Evolutionary conservation across 2,113 vertebrate genomes (phyloP).

Genomic region (Cebus imitator): DNA sequence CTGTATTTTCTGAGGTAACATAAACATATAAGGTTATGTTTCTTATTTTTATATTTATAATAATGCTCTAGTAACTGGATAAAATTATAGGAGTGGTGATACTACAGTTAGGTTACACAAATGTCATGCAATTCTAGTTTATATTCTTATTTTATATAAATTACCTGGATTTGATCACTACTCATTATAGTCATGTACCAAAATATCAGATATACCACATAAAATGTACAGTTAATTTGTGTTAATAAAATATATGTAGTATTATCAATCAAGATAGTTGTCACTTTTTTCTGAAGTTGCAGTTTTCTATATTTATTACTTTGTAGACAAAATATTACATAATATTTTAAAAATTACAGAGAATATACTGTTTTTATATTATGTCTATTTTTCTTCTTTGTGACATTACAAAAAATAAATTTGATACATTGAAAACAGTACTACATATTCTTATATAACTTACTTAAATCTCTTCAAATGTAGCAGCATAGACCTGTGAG

Average conservation of each 20-base stretch:
- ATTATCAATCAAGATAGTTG: background rate
- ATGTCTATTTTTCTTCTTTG: background rate
- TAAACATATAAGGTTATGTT: background rate
- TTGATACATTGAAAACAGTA: background rate
- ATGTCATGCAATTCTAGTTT: background rate
- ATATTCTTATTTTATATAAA: background rate
- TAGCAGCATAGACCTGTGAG: background rate
- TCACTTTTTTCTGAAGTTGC: background rate
- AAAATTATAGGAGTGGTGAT: background rate
- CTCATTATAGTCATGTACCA: background rate
- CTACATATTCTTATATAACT: background rate
- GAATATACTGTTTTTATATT: background rate
- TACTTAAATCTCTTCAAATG: background rate
- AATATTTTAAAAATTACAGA: background rate
- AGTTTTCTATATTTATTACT: background rate
- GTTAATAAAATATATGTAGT: background rate
- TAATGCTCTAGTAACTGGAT: background rate
- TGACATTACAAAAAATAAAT: background rate
- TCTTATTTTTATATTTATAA: background rate
- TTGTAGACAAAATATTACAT: background rate
- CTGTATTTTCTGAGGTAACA: background rate
- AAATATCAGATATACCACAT: background rate
- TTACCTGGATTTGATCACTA: background rate
- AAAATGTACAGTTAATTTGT: background rate
- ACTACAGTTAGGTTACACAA: background rate